These are phyloP conservation scores for Diarsia dahlii DNA, from an alignment of 2,888 invertebrate species.

Conservation along the genomic window DNA sequence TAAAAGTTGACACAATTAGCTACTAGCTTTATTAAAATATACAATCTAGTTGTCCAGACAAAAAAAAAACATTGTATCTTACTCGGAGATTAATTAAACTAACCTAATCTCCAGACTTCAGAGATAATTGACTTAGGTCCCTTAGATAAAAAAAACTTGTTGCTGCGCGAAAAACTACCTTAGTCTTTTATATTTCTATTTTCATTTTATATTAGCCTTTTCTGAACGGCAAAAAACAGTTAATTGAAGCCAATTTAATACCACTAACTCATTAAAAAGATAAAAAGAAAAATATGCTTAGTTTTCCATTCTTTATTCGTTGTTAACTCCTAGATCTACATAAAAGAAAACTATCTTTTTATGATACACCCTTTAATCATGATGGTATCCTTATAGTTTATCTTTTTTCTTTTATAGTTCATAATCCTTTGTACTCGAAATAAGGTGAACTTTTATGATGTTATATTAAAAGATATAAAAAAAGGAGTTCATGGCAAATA, in stretches of 20 bases:
- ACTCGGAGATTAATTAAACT: not conserved
- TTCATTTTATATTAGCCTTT: not conserved
- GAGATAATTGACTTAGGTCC: not conserved
- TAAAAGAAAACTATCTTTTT: constrained; percentile 27
- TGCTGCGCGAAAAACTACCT: not conserved
- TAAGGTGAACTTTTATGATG: not conserved
- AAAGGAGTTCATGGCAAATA: not conserved
- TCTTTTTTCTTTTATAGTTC: constrained; percentile 45
- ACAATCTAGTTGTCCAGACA: no score
- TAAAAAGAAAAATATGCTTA: constrained; percentile 3
- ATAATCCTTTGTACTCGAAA: constrained; percentile 39
- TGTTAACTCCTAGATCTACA: not conserved
- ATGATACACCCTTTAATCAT: constrained; percentile 9
- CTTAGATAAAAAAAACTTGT: not conserved
- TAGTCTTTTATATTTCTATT: not conserved
- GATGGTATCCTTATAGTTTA: constrained; percentile 1
- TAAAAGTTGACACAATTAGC: no score
- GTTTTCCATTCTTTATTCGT: constrained; percentile 9
- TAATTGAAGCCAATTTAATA: not conserved
- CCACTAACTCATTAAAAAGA: not conserved
- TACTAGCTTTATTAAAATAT: no score
- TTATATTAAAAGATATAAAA: constrained; percentile 23
- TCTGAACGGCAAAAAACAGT: not conserved
- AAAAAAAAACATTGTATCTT: no score
- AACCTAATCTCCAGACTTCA: not conserved